phyloP scores from a whole-genome alignment of 2,888 invertebrate species.

The Teleiodes luculella region DNA sequence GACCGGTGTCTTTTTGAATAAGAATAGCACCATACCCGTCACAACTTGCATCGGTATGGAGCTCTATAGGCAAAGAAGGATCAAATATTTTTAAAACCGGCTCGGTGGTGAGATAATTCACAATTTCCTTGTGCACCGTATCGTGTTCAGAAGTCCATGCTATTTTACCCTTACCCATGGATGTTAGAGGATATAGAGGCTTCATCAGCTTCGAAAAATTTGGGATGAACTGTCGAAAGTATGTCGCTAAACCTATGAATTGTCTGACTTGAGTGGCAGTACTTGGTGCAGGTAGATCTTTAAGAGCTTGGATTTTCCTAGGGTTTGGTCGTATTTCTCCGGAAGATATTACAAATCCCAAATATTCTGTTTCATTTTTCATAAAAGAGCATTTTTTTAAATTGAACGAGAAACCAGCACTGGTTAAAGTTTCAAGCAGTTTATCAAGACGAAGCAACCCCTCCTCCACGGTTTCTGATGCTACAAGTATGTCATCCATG shows the following conservation, averaged over 20 bases:
- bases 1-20: neutral
- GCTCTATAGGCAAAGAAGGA: neutral
- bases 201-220: no score
- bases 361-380: neutral
- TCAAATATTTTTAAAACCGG: conserved; percentile 3
- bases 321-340: conserved; percentile 4
- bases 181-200: conserved; percentile 1
- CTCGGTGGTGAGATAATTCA: neutral
- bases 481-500: conserved; percentile 1
- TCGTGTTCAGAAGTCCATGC: neutral
- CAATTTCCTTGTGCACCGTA: neutral
- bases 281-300: neutral
- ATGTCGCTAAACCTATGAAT: no score
- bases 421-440: neutral
- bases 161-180: no score
- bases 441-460: neutral
- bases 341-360: neutral
- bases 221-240: no score
- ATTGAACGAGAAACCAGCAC: conserved; percentile 1
- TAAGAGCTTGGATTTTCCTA: neutral
- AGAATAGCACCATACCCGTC: conserved; percentile 4
- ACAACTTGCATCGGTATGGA: neutral
- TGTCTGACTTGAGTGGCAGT: no score
- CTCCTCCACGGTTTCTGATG: neutral
- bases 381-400: neutral